Conservation (phyloP, 2,888 invertebrate genomes). For the Ophion costatus region DNA sequence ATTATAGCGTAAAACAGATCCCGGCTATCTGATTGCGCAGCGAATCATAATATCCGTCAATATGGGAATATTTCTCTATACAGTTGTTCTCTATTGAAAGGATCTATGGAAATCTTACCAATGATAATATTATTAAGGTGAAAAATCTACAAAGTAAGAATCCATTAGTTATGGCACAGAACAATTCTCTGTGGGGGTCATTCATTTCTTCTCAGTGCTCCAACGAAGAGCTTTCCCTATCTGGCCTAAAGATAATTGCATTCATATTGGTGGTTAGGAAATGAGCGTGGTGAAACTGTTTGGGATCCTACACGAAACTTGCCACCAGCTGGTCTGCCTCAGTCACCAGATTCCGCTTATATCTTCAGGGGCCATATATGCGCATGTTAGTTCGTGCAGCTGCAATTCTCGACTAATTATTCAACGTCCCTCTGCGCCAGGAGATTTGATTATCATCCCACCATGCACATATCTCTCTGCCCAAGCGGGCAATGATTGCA, state of each 20-base stretch:
- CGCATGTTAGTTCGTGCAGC: conserved; percentile 32
- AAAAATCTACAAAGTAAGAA: neutral
- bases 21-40: neutral
- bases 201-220: conserved; percentile 4
- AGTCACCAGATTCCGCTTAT: conserved; percentile 9
- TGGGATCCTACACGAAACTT: conserved; percentile 17
- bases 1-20: neutral
- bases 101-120: neutral
- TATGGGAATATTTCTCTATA: neutral
- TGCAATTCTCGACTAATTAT: conserved; percentile 57
- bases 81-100: neutral
- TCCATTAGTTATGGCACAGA: conserved; percentile 5
- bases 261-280: neutral
- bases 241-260: conserved; percentile 14
- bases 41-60: neutral
- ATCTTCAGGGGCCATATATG: neutral
- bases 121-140: neutral
- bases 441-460: conserved; percentile 51
- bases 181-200: neutral
- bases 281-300: conserved; percentile 1
- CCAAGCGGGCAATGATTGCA: conserved; percentile 53
- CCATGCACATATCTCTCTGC: conserved; percentile 3
- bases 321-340: conserved; percentile 21
- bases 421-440: conserved; percentile 30
- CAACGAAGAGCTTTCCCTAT: conserved; percentile 24